Evolutionary conservation across 2,113 vertebrate genomes (phyloP), one percentile per base, ranked within the genome.

Genomic region (Bubo blakistoni): DNA sequence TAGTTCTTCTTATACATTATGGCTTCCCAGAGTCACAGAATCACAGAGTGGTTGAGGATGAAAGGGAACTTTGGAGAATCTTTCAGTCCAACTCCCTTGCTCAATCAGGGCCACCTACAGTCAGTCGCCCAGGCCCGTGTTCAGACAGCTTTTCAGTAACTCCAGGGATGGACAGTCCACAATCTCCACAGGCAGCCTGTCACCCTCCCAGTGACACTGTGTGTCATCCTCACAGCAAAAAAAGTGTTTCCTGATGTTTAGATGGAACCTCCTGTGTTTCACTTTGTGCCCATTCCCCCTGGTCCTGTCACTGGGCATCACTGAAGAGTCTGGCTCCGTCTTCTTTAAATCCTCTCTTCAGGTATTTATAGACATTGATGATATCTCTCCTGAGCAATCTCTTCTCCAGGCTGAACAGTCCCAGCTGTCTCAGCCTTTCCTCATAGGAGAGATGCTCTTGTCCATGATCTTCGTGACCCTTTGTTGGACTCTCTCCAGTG

Each of bases 121-220:
- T 19, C n/a, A 26, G 40, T 69, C 62, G 27, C 17, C 7, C 17
- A 46, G 9, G 14, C 52, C 24, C 27, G 18, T 11, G 18, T 22
- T 15, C 55, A 51, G 17, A 61, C 14, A 72, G 15, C 16, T 74
- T 70, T 80, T 58, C 49, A 74, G 1, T 42, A 34, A 25, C 14
- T 79, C 54, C 49, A 38, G 15, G 5, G 2, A 51, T 4, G 18
- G 21, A 21, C 11, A 29, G 7, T 80, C 21, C 0, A 0, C 18
- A 52, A 16, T n/a, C 18, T 65, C 34, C 38, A 47, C 3, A 57
- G 46, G 66, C 20, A 71, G 81, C 18, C 13, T 18, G 38, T 44
- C 40, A 61, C 5, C 19, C 19, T 81, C 16, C 40, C 16, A 21
- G 6, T 51, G 42, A 59, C 49, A 40, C n/a, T 51, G 20, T 40